Conservation (phyloP, 2,113 vertebrate species). For the Cyphomyrus discorhynchus region DNA sequence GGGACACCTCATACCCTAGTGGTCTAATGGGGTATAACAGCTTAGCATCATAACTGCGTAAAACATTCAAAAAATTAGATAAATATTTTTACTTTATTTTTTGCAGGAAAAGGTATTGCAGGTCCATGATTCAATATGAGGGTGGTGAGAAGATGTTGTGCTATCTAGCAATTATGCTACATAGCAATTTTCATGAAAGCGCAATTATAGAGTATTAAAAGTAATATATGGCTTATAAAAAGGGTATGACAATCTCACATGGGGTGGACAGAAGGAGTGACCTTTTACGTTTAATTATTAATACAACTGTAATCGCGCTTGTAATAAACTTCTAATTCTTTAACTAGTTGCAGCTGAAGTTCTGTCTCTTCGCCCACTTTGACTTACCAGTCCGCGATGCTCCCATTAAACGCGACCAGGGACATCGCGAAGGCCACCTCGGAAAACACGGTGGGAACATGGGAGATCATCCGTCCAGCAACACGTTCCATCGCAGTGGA, state of each 20-base stretch:
- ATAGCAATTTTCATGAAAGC: neutral
- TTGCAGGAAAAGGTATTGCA: neutral
- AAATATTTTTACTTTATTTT: neutral
- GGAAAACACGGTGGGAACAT: neutral
- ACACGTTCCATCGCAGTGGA: neutral
- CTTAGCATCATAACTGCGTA: neutral
- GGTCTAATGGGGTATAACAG: neutral
- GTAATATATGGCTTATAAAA: neutral
- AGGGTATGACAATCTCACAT: neutral
- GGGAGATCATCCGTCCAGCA: neutral
- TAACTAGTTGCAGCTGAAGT: neutral
- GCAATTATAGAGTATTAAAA: neutral
- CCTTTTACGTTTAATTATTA: neutral
- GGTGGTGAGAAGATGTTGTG: neutral
- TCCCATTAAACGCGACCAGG: neutral
- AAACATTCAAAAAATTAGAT: neutral
- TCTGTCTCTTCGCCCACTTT: neutral
- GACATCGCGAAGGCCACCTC: neutral
- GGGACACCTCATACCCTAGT: neutral
- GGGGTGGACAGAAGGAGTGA: neutral
- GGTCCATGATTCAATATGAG: neutral
- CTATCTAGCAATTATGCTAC: neutral
- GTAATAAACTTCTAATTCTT: neutral
- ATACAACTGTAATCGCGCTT: neutral
- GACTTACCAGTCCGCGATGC: conserved; percentile 15